Percentiles rank a stretch among this genome's conserved stretches.
Conservation (phyloP, 2,888 invertebrate species). For the Malacosoma neustria region DNA sequence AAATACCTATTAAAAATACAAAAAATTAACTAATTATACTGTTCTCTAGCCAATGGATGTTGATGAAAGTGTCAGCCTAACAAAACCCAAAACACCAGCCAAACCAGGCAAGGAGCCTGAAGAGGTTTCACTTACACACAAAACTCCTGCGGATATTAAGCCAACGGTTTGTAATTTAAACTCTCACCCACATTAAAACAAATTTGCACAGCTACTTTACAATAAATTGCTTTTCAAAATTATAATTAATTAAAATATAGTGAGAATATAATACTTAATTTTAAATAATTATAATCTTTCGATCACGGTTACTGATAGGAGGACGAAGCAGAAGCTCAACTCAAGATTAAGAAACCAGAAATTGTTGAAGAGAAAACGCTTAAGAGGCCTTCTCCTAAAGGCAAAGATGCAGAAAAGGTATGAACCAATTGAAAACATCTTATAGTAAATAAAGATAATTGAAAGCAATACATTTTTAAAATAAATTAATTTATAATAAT, state of each 20-base stretch:
- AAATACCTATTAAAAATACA: constrained; percentile 3
- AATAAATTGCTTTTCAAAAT: constrained; percentile 1
- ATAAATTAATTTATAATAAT: too few relatives aligned
- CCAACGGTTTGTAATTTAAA: constrained; percentile 56
- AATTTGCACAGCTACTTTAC: neutral
- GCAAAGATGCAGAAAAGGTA: constrained; percentile 44
- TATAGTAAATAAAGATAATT: too few relatives aligned
- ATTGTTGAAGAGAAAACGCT: constrained; percentile 60
- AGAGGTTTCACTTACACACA: constrained; percentile 63
- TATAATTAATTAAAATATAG: constrained; percentile 2
- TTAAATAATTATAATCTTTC: constrained; percentile 6
- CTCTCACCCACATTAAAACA: constrained; percentile 1
- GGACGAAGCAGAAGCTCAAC: constrained; percentile 60
- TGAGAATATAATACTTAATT: too few relatives aligned
- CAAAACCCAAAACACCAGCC: constrained; percentile 49
- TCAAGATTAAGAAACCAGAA: constrained; percentile 64
- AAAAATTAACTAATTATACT: constrained; percentile 2
- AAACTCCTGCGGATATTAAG: constrained; percentile 60
- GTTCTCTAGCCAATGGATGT: constrained; percentile 58
- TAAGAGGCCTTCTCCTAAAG: constrained; percentile 55
- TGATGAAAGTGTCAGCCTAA: constrained; percentile 59
- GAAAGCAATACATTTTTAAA: too few relatives aligned
- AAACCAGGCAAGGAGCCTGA: constrained; percentile 60
- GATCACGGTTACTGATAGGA: constrained; percentile 33
- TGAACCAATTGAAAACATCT: too few relatives aligned